phyloP scores from a whole-genome alignment of 2,888 invertebrate species.

The Stenodema calcarata region DNA sequence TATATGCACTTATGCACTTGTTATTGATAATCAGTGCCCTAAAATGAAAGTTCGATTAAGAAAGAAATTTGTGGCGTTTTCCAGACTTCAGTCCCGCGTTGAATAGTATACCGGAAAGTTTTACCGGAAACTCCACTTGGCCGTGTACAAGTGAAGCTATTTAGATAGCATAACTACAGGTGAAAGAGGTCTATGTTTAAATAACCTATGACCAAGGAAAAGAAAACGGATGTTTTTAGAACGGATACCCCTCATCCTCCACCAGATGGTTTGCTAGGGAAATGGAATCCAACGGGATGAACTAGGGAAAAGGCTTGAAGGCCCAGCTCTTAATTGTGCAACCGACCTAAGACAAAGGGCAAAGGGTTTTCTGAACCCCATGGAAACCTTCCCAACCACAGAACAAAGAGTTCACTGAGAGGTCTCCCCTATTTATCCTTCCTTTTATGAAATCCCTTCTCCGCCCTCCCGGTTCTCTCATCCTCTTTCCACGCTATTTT shows the following conservation, averaged over 20 bases:
- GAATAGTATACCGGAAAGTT: too few species aligned
- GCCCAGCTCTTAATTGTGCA: slow-evolving; percentile 29
- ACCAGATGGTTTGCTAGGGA: background rate
- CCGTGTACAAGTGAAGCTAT: too few species aligned
- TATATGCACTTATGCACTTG: too few species aligned
- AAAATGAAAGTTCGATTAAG: too few species aligned
- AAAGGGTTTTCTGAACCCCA: slow-evolving; percentile 20
- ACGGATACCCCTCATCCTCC: background rate
- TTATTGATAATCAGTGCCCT: too few species aligned
- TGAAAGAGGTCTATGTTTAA: too few species aligned
- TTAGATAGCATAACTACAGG: too few species aligned
- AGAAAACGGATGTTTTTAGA: background rate
- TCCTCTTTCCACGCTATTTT: background rate
- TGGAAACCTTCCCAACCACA: slow-evolving; percentile 26
- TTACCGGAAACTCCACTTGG: too few species aligned
- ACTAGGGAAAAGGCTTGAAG: slow-evolving; percentile 4
- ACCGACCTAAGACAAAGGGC: slow-evolving; percentile 31
- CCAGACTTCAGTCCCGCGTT: too few species aligned
- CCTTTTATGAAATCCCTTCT: slow-evolving; percentile 20
- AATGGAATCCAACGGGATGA: slow-evolving; percentile 16
- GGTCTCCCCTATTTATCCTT: slow-evolving; percentile 22
- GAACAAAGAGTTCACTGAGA: slow-evolving; percentile 34
- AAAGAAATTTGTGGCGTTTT: too few species aligned
- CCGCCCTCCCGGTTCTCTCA: background rate
- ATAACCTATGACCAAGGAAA: background rate